These are phyloP conservation scores for Loripinus fragilis DNA, from an alignment of 2,888 invertebrate genomes.

Conservation along the genomic window DNA sequence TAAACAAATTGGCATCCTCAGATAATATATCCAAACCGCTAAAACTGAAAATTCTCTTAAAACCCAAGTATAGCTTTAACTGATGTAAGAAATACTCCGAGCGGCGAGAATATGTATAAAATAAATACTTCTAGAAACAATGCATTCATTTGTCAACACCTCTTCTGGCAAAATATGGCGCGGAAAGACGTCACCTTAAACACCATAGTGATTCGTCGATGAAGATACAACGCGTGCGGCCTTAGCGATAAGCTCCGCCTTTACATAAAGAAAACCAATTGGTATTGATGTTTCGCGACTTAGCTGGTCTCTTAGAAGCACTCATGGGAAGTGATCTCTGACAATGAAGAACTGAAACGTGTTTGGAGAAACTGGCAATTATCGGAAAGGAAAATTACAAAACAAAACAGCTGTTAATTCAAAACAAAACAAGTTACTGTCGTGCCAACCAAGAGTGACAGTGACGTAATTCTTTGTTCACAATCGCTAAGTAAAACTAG, in stretches of 20 bases:
- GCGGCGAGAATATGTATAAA: not conserved
- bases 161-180: constrained; percentile 52
- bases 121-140: not conserved
- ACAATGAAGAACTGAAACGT: constrained; percentile 13
- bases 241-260: constrained; percentile 48
- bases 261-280: constrained; percentile 48
- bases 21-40: too few species aligned
- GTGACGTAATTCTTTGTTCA: too few species aligned
- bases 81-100: too few species aligned
- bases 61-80: too few species aligned
- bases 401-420: too few species aligned
- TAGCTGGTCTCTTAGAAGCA: constrained; percentile 41
- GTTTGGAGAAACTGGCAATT: too few species aligned
- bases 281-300: constrained; percentile 36
- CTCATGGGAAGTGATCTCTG: constrained; percentile 14
- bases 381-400: too few species aligned
- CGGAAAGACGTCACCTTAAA: constrained; percentile 50
- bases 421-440: too few species aligned
- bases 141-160: constrained; percentile 32
- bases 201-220: constrained; percentile 34
- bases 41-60: too few species aligned
- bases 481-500: too few species aligned
- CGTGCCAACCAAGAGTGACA: too few species aligned
- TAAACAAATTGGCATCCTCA: too few species aligned
- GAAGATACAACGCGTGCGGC: constrained; percentile 37